Conservation (phyloP, 1,140 invertebrate species). For the Aphelenchoides besseyi region DNA sequence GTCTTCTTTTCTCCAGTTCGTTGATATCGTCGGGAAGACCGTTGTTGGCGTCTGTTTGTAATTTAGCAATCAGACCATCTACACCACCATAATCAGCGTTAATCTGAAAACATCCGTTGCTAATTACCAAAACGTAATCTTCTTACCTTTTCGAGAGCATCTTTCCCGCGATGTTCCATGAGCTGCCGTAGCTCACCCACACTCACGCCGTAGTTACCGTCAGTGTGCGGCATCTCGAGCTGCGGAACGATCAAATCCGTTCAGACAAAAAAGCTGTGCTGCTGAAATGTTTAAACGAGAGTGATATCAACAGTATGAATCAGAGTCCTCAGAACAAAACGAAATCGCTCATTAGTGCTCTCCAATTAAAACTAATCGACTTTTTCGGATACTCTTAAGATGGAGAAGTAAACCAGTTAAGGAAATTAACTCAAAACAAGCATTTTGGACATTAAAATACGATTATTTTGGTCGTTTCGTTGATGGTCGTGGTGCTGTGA, state of each 20-base stretch:
- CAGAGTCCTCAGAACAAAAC: too few species aligned
- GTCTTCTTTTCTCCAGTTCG: slow-evolving; percentile 80
- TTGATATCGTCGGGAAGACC: slow-evolving; percentile 76
- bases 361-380: too few species aligned
- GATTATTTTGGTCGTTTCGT: not conserved
- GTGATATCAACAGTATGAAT: not conserved
- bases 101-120: slow-evolving; percentile 40
- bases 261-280: too few species aligned
- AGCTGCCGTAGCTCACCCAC: slow-evolving; percentile 35
- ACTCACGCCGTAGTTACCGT: slow-evolving; percentile 8
- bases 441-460: not conserved
- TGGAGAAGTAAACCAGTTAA: not conserved
- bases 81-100: slow-evolving; percentile 65
- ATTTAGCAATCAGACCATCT: slow-evolving; percentile 81
- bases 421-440: not conserved
- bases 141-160: slow-evolving; percentile 47
- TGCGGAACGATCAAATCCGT: too few species aligned
- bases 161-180: slow-evolving; percentile 46
- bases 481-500: too few species aligned
- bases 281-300: not conserved
- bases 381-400: too few species aligned
- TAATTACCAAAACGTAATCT: not conserved
- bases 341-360: too few species aligned
- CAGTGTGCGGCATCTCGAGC: slow-evolving; percentile 11
- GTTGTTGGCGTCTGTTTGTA: slow-evolving; percentile 92